Evolutionary conservation across 2,797 vertebrate species (phyloP), one percentile per base, ranked within the genome.

Genomic region (Tympanoctomys barrerae): DNA sequence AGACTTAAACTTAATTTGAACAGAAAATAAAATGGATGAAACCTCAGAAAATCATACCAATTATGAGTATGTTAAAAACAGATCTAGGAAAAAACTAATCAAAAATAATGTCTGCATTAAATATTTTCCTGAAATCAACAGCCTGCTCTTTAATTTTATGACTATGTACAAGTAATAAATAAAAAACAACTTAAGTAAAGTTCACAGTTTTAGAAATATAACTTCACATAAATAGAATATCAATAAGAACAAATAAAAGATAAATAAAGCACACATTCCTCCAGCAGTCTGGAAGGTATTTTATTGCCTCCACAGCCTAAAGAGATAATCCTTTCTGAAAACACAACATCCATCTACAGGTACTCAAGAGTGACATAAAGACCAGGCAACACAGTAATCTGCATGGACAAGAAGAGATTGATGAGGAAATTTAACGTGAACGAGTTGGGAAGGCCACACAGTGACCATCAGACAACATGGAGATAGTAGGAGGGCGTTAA

Each of bases 1-100:
- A 95, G 59, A 95, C 84, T 95, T 96, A 94, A 93, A 88, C 28
- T 31, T 95, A 59, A 61, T 89, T 91, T 94, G 91, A 85, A 75
- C 71, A 88, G 42, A 93, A 86, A 94, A 54, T 12, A 61, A 95
- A 94, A 24, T 10, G 13, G 42, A 94, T 94, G 79, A 33, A 78
- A 94, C 49, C 28, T 96, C 73, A 93, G 79, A 42, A 92, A 94
- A 96, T 96, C n/a, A 93, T 81, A 2, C 13, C 49, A 89, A 95
- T 92, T 94, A 88, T 77, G 68, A 95, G n/a, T 10, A 66, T 89
- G 93, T 94, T 81, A 73, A 73, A 94, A 97, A 57, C 0, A 1
- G 39, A 78, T 36, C 89, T 22, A 16, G 31, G 77, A 83, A 24
- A 24, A 91, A 91, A 91, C 16, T 87, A 33, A 77, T 93, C 78